These are phyloP conservation scores for Cyrtorhinus lividipennis DNA, from an alignment of 1,140 invertebrate species.

Conservation along the genomic window DNA sequence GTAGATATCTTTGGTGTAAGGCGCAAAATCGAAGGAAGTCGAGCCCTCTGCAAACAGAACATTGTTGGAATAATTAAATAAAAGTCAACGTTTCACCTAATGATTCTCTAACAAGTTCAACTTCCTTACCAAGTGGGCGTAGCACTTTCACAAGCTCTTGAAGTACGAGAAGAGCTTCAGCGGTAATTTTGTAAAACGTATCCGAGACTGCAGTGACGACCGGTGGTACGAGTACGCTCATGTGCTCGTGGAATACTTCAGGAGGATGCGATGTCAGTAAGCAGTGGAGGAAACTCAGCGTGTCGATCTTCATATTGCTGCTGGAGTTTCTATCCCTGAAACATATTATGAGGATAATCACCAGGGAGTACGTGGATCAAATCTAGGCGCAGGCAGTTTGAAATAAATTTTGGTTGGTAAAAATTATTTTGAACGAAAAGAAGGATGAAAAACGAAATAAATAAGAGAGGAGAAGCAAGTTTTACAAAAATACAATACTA, in stretches of 20 bases:
- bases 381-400: too few relatives aligned
- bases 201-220: constrained; percentile 80
- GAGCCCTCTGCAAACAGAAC: constrained; percentile 31
- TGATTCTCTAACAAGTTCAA: constrained; percentile 16
- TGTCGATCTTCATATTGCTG: constrained; percentile 98
- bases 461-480: background rate
- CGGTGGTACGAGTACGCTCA: constrained; percentile 68
- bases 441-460: too few relatives aligned
- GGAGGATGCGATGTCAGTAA: constrained; percentile 70
- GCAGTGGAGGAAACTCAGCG: constrained; percentile 81
- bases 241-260: constrained; percentile 62
- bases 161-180: constrained; percentile 81
- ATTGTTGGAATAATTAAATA: constrained; percentile 9
- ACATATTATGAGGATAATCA: too few relatives aligned
- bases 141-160: constrained; percentile 92
- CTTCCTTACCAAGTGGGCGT: constrained; percentile 55
- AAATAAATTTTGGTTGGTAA: too few relatives aligned
- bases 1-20: constrained; percentile 70
- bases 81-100: constrained; percentile 3
- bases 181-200: constrained; percentile 96
- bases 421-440: too few relatives aligned
- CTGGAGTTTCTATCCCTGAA: constrained; percentile 80
- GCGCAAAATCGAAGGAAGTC: constrained; percentile 56
- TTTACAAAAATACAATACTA: background rate
- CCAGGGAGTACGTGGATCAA: constrained; percentile 25